Evolutionary conservation across 2,888 invertebrate species (phyloP), one percentile per base, ranked within the genome.

Genomic region (Bembecia ichneumoniformis): DNA sequence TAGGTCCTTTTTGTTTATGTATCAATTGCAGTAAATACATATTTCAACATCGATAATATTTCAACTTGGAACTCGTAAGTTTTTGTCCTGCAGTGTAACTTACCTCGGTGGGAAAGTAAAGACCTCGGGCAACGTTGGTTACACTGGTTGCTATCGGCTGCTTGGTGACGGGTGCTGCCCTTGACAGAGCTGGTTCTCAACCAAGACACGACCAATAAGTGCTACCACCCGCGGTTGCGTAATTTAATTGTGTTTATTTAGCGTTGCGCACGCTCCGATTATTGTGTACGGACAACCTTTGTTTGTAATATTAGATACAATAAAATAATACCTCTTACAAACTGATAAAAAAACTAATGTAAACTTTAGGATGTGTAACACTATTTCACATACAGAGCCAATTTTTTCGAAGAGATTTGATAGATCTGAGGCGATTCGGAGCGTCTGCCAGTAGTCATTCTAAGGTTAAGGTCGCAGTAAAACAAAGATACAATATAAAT

Each of bases 401-500:
- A 28, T 7, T 28, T 28, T 28, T 7, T 28, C 28, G 28, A 9
- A 28, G 28, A 5, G 28, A 28, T 28, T 7, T 28, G 20, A 28
- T 28, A n/a, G 5, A 44, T 4, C 7, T 15, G 44, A 15, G 44
- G 14, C 44, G 44, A 16, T 14, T 14, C 44, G n/a, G 44, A 14
- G 10, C 44, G 2, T 16, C 11, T 51, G 47, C 45, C 43, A 49
- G 68, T 69, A 71, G 68, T 80, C 79, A 78, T 82, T 82, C n/a
- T 79, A 82, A 79, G 80, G 77, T 82, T 79, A 82, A 79, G 80
- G 77, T 82, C 76, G 72, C 71, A 68, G 73, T 81, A 77, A 28
- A 77, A 79, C 77, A 81, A 80, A 82, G 7, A 28, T 9, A 28
- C 9, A 7, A 28, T 28, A 28, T 28, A 28, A 20, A 20, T 20